Evolutionary conservation across 2,113 vertebrate genomes (phyloP).

Genomic region (Rallus limicola): DNA sequence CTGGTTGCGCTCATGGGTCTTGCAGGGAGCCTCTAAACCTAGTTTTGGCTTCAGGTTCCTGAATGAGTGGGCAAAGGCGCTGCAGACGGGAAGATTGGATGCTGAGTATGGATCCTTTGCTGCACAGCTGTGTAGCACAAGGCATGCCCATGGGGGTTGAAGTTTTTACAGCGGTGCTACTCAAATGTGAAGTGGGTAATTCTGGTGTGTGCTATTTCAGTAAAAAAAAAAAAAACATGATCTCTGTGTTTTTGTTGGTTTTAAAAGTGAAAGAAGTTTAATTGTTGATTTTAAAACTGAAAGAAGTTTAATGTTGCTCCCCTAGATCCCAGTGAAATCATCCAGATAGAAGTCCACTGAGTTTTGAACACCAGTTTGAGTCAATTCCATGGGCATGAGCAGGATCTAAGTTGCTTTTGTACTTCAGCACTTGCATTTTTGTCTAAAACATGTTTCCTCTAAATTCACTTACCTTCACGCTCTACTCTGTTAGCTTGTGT

Average conservation of each 20-base stretch:
- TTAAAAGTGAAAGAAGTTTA: neutral
- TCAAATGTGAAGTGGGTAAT: neutral
- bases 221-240: fast-evolving
- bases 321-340: neutral
- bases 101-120: neutral
- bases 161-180: neutral
- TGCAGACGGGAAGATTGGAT: neutral
- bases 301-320: neutral
- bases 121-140: neutral
- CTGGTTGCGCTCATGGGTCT: neutral
- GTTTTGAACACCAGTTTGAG: neutral
- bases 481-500: neutral
- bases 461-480: neutral
- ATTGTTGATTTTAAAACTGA: neutral
- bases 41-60: neutral
- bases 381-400: neutral
- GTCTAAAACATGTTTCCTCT: neutral
- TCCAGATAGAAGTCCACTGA: neutral
- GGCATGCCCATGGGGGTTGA: neutral
- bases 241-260: neutral
- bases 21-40: neutral
- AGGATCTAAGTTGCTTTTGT: neutral
- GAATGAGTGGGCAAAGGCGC: neutral
- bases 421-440: neutral
- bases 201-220: neutral